phyloP scores from a whole-genome alignment of 2,113 vertebrate genomes.

The Anhinga rufa region DNA sequence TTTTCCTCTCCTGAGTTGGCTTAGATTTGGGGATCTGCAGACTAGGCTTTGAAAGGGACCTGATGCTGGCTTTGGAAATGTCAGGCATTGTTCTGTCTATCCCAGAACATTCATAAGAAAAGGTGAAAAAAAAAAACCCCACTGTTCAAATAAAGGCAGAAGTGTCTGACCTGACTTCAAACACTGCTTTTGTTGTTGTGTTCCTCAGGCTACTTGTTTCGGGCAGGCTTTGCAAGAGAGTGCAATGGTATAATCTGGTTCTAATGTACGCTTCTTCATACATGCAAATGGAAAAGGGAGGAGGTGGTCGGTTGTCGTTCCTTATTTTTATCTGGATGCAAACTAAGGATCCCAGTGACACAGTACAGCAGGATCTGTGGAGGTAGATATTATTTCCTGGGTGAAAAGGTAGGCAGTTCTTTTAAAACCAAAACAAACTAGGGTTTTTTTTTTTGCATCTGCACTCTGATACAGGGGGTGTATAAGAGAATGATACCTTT shows the following conservation, averaged over 20 bases:
- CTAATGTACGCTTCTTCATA: not conserved
- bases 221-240: not conserved
- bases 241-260: not conserved
- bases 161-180: not conserved
- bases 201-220: not conserved
- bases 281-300: not conserved
- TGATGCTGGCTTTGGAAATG: not conserved
- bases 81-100: not conserved
- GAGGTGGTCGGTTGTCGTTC: not conserved
- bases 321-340: not conserved
- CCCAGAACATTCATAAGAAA: not conserved
- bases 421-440: too few species aligned
- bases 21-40: not conserved
- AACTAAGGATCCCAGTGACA: not conserved
- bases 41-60: not conserved
- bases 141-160: not conserved
- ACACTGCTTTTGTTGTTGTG: not conserved
- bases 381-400: not conserved
- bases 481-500: not conserved
- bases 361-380: not conserved
- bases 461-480: not conserved
- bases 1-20: fast-evolving
- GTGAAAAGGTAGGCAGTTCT: not conserved
- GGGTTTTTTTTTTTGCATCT: not conserved
- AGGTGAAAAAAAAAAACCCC: not conserved